Base-by-base conservation (phyloP, 1,140 invertebrate genomes). In the Bombus terrestris region DNA sequence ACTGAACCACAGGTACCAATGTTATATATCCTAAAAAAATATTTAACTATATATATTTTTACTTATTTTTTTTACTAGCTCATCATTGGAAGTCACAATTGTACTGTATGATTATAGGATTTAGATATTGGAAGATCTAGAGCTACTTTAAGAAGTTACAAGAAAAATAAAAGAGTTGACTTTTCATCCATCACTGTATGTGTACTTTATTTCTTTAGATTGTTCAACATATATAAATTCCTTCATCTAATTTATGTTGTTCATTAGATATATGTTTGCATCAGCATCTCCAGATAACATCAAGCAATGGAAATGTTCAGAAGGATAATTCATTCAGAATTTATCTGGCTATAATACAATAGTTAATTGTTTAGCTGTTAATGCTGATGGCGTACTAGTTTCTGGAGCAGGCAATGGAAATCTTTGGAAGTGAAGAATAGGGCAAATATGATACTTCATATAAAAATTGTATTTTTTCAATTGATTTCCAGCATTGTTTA, bases 381-480 rank as follows among this genome's bases (percentile, higher is more conserved):
- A 99, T 95, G 96, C 96, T 8, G 99, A 99, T 91, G 98, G 98
- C 1, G 99, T 99, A 41, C 95, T 99, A 8, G 99, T 99, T 8
- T 99, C 99, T 47, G 99, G 99, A 75, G 99, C 98, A 78, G 99
- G 99, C 94, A 99, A 99, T 95, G 99, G 99, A 28, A 99, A 98
- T 94, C 98, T 99, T 91, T 99, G 99, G 99, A 99, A 99, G 95
- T 99, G 99, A 99, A 97, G 98, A 91, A 99, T 99, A n/a, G 99
- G 99, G 72, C 98, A 74, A 69, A 37, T 64, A 47, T 18, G 2
- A 73, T 62, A 81, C 62, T 66, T 47, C 13, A 43, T 47, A 41
- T 37, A 81, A 79, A 10, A 0, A 76, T 28, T 69, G 71, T n/a
- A 62, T 64, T 71, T 8, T 74, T n/a, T 68, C 10, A 68, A 78